Base-by-base conservation (phyloP, 2,888 invertebrate species). In the Temnothorax unifasciatus region DNA sequence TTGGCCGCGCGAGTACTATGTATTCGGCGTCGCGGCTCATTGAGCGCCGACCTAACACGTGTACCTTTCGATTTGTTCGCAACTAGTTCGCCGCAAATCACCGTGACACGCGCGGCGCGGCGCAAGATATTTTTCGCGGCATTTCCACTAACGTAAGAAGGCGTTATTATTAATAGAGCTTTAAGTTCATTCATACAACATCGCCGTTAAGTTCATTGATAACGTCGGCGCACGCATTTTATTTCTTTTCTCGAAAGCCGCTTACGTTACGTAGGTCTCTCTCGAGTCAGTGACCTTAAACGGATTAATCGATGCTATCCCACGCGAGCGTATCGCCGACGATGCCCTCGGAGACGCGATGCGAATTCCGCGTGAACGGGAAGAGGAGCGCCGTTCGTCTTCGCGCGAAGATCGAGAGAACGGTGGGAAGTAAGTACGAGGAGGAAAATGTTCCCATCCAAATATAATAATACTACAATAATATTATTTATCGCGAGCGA, bases 241-340 rank as follows among this genome's bases (percentile, higher is more conserved):
- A 38, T 41, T 71, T 18, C 29, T 47, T 59, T 59, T 71, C 34
- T 81, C 15, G 25, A 50, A 71, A 59, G 34, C 34, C 9, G 25
- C 59, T 81, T 6, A 29, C 29, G 8, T 29, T n/a, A 29, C 44
- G 8, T 21, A 47, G 47, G 21, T 44, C 29, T 81, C 29, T 81
- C 6, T 71, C 38, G 79, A 81, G 79, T 81, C 71, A 57, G 71
- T 61, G 79, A 71, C 71, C 71, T 71, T 71, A 79, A 59, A 73
- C 6, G 34, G 21, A 71, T 71, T 59, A 79, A 79, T 71, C 71
- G 79, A 81, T 81, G 59, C 47, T 59, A 25, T 47, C 47, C 79
- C 47, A 71, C 71, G 79, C 79, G 47, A 71, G 47, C 25, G 4
- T 68, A 47, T 47, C 44, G 29, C 13, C 57, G 44, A 9, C 41